Evolutionary conservation across 2,113 vertebrate genomes (phyloP), one percentile per base, ranked within the genome.

Genomic region (Bagarius yarrelli): DNA sequence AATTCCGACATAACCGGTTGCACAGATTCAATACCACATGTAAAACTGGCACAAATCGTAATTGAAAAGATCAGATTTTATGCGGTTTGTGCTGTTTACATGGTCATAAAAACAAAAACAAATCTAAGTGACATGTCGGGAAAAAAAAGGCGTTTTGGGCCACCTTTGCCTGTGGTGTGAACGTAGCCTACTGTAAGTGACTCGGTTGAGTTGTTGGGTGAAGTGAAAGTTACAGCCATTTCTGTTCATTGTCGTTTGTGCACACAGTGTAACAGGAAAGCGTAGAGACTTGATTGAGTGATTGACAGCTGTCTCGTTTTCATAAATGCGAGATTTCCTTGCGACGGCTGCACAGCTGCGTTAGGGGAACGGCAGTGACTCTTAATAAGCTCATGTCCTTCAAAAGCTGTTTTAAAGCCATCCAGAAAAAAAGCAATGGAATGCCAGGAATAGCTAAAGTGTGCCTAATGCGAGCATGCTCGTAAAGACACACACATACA

Each of bases 381-480:
- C 12, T 63, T 85, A 81, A 79, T 86, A 67, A 82, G 80, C 79
- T 23, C 15, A 56, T 76, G 84, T 79, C 84, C 84, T 85, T 83
- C 71, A 85, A 83, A 83, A 77, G 74, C 60, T 67, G 69, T 61
- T 78, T 76, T 76, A 52, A 72, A 85, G 82, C 50, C 67, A 84
- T 60, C 72, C 40, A 67, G 57, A 14, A 52, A 72, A 60, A 71
- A 85, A 56, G 75, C 44, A 44, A 73, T 34, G 71, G 57, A 74
- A 85, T 81, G 85, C 83, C 80, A 64, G n/a, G 79, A 72, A 55
- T 67, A 60, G 53, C 69, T 47, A 74, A 72, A 56, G 64, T 89
- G 85, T 87, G 79, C 87, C 88, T 77, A 40, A 83, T 47, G 21
- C 56, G 63, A 23, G 57, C 52, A 50, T 83, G 88, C 56, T 53